Conservation (phyloP, 2,797 vertebrate genomes). For the Intellagama lesueurii region DNA sequence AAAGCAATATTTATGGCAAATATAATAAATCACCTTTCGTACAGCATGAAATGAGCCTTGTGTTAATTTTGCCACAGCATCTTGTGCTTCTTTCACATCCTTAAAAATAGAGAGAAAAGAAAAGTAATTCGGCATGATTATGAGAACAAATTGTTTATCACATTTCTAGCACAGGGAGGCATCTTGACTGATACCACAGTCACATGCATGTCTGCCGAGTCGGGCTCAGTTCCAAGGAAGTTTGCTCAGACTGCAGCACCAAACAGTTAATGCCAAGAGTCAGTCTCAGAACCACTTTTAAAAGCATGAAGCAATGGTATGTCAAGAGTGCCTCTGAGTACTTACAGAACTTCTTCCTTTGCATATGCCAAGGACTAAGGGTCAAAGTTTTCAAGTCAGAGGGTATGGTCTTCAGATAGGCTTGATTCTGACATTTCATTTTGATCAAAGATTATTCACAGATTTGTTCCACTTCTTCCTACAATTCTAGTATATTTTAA, state of each 20-base stretch:
- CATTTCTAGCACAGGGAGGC: neutral
- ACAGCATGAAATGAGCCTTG: neutral
- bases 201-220: neutral
- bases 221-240: neutral
- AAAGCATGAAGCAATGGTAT: neutral
- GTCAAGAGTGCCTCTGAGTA: constrained; percentile 1
- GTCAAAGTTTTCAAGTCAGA: neutral
- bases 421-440: neutral
- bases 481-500: neutral
- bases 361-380: neutral
- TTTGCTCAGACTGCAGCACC: neutral
- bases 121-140: neutral
- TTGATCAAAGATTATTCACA: neutral
- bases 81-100: constrained; percentile 37
- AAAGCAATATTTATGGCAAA: neutral
- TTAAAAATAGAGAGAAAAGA: neutral
- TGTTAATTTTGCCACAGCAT: neutral
- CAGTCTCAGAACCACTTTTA: neutral
- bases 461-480: neutral
- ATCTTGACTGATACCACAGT: neutral
- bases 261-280: neutral
- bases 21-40: constrained; percentile 12
- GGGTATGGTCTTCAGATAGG: neutral
- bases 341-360: neutral
- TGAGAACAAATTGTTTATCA: neutral